Percentiles rank a stretch among this genome's conserved stretches.
Evolutionary conservation across 2,113 vertebrate species (phyloP).

Genomic region (Pitta sordida): DNA sequence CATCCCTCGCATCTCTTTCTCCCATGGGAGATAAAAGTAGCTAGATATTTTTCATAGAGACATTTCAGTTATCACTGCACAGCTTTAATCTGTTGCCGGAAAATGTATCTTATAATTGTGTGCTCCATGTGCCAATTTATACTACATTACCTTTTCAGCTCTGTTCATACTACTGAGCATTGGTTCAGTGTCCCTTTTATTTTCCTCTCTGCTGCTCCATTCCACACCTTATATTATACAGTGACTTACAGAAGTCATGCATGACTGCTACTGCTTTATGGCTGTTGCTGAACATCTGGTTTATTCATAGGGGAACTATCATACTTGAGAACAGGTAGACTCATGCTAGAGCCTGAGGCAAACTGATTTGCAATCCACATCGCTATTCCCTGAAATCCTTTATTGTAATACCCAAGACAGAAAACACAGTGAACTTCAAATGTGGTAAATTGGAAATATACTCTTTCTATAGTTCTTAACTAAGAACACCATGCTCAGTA

Average conservation of each 20-base stretch:
- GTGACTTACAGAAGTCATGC: not conserved
- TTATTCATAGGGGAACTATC: conserved; percentile 6
- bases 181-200: not conserved
- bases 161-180: not conserved
- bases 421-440: not conserved
- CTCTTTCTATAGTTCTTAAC: not conserved
- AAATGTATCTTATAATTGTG: not conserved
- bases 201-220: not conserved
- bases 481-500: not conserved
- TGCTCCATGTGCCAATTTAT: not conserved
- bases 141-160: not conserved
- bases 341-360: not conserved
- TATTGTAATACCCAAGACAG: not conserved
- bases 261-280: not conserved
- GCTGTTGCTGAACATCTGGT: not conserved
- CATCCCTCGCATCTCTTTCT: not conserved
- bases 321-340: not conserved
- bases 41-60: not conserved
- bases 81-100: not conserved
- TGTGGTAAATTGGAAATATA: not conserved
- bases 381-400: not conserved
- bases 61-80: not conserved
- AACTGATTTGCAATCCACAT: not conserved
- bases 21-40: not conserved
- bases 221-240: not conserved